A percentile compares a stretch with the other conserved stretches of the same genome.
Conservation (phyloP, 64 coral and sea anemone species). For the Dendrophyllia cribrosa region DNA sequence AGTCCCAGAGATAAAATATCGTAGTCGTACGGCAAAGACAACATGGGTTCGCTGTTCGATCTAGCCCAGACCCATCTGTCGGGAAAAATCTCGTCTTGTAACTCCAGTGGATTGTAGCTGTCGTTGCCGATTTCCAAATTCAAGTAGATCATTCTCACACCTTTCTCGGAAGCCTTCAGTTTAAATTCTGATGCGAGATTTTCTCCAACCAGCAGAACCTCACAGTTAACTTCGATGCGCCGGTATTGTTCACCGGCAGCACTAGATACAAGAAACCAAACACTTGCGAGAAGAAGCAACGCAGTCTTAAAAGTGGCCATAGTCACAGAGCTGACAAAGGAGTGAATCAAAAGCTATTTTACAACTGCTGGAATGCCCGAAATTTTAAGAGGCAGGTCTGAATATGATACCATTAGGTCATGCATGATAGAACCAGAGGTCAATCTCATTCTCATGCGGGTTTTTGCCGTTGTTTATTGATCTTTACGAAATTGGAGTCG, state of each 20-base stretch:
- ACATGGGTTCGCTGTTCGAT: neutral
- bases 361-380: no score
- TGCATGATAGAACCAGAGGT: no score
- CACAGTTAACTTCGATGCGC: neutral
- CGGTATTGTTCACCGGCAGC: neutral
- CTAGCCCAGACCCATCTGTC: neutral
- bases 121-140: neutral
- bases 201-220: neutral
- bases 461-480: no score
- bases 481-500: no score
- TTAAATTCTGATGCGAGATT: neutral
- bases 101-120: neutral
- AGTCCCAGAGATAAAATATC: neutral
- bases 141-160: constrained; percentile 19
- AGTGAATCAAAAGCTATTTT: no score
- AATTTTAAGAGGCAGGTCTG: no score
- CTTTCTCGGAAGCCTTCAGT: neutral
- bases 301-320: neutral
- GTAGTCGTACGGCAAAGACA: neutral
- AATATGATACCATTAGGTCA: no score
- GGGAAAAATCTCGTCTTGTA: neutral
- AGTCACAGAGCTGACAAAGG: neutral
- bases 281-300: neutral
- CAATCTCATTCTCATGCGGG: no score
- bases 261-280: neutral